Evolutionary conservation across 1,140 invertebrate genomes (phyloP).

Genomic region (Zaprionus nigranus): DNA sequence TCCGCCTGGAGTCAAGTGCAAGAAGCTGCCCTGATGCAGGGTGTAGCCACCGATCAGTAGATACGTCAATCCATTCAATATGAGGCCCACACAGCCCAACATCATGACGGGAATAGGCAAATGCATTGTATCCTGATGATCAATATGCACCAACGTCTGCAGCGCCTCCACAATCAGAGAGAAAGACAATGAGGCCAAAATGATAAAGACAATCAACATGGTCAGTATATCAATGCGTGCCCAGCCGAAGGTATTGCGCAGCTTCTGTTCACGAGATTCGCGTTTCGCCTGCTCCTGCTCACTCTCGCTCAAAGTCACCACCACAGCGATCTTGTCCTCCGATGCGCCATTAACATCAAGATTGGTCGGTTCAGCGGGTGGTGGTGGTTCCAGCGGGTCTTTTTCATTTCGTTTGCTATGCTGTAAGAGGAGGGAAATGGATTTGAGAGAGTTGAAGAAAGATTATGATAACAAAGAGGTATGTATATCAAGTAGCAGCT

Average conservation of each 20-base stretch:
- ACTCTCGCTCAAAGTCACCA: slow-evolving; percentile 50
- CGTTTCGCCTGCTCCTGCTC: slow-evolving; percentile 62
- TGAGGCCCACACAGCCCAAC: slow-evolving; percentile 88
- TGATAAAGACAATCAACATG: slow-evolving; percentile 92
- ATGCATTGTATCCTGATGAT: slow-evolving; percentile 89
- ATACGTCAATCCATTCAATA: slow-evolving; percentile 90
- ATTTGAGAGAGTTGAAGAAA: not conserved
- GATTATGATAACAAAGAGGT: not conserved
- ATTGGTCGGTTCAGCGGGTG: not conserved
- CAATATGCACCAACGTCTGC: slow-evolving; percentile 91
- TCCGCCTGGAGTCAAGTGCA: slow-evolving; percentile 88
- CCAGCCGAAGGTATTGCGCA: slow-evolving; percentile 96
- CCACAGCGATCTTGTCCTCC: slow-evolving; percentile 40
- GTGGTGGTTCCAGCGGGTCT: not conserved
- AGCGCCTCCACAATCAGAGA: slow-evolving; percentile 92
- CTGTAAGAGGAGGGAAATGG: slow-evolving; percentile 28
- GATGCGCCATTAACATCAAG: not conserved
- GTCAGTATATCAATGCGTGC: slow-evolving; percentile 93
- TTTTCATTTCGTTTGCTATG: slow-evolving; percentile 59
- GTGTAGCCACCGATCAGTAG: slow-evolving; percentile 92
- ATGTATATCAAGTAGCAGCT: not conserved
- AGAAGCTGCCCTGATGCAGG: slow-evolving; percentile 90
- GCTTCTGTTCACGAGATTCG: slow-evolving; percentile 86
- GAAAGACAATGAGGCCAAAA: slow-evolving; percentile 93
- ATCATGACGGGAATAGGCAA: slow-evolving; percentile 85